These are phyloP conservation scores for Synergus itoensis DNA, from an alignment of 2,888 invertebrate genomes.

Conservation along the genomic window DNA sequence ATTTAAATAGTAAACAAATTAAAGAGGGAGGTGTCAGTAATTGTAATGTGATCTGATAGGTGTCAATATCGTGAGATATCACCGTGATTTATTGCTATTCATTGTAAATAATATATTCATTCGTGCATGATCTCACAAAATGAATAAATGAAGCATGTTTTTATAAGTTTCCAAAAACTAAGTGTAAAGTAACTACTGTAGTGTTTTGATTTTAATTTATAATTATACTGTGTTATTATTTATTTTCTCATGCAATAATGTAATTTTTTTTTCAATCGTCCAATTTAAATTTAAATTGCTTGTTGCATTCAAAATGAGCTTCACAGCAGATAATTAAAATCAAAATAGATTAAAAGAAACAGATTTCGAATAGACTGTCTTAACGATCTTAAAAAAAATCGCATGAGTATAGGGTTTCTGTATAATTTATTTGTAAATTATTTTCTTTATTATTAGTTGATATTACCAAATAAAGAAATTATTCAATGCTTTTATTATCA, in stretches of 20 bases:
- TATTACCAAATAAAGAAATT: constrained; percentile 19
- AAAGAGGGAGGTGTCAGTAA: constrained; percentile 2
- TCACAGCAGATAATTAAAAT: not conserved
- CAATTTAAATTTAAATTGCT: not conserved
- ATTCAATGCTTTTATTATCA: not conserved
- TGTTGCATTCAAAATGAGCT: not conserved
- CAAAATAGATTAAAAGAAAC: not conserved
- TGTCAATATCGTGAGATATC: not conserved
- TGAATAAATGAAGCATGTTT: constrained; percentile 25
- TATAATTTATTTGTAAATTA: not conserved
- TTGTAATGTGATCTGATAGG: not conserved
- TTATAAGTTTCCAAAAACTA: not conserved
- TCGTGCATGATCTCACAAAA: constrained; percentile 30
- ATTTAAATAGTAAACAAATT: too few relatives aligned
- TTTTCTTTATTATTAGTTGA: constrained; percentile 8
- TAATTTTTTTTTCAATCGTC: not conserved
- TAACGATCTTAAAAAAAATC: not conserved
- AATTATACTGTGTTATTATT: constrained; percentile 1
- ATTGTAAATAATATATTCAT: not conserved
- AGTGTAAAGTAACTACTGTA: constrained; percentile 5
- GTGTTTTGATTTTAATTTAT: not conserved
- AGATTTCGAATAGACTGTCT: not conserved
- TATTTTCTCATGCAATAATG: constrained; percentile 4
- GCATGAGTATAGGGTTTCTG: not conserved
- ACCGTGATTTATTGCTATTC: not conserved